phyloP scores from a whole-genome alignment of 2,888 invertebrate species.

The Erebia palarica region DNA sequence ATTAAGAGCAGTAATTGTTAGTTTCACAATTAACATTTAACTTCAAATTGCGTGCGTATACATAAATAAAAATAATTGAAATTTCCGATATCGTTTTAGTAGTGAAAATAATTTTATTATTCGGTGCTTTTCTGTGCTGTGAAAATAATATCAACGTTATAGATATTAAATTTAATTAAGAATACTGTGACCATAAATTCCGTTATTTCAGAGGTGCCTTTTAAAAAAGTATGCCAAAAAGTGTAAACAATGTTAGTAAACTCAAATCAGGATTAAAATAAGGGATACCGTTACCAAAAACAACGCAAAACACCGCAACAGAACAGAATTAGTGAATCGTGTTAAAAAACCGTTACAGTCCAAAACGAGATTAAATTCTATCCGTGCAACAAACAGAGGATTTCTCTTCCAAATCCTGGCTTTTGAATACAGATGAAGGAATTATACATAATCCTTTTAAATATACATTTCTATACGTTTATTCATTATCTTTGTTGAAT shows the following conservation, averaged over 20 bases:
- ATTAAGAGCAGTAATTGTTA: neutral
- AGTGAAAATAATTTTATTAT: neutral
- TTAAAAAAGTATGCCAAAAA: neutral
- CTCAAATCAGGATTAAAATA: conserved; percentile 32
- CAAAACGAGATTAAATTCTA: conserved; percentile 43
- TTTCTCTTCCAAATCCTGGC: conserved; percentile 30
- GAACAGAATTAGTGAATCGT: conserved; percentile 17
- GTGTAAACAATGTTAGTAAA: conserved; percentile 19
- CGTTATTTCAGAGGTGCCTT: neutral
- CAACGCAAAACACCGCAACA: conserved; percentile 23
- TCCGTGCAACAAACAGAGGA: conserved; percentile 31
- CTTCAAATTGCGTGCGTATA: neutral
- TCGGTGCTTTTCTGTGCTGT: neutral
- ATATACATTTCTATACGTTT: conserved; percentile 15
- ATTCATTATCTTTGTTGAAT: conserved; percentile 18
- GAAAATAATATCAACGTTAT: neutral
- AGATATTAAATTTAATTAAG: neutral
- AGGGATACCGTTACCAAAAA: conserved; percentile 39
- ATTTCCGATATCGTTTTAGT: neutral
- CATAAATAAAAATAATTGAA: neutral
- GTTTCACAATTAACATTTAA: neutral
- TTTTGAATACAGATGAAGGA: conserved; percentile 22
- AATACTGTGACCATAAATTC: neutral
- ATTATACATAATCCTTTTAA: conserved; percentile 22
- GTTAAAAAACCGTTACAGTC: conserved; percentile 38